Percentiles rank a stretch among this genome's conserved stretches.
phyloP scores from a whole-genome alignment of 2,888 invertebrate species.

The Pantelozetes paolii region DNA sequence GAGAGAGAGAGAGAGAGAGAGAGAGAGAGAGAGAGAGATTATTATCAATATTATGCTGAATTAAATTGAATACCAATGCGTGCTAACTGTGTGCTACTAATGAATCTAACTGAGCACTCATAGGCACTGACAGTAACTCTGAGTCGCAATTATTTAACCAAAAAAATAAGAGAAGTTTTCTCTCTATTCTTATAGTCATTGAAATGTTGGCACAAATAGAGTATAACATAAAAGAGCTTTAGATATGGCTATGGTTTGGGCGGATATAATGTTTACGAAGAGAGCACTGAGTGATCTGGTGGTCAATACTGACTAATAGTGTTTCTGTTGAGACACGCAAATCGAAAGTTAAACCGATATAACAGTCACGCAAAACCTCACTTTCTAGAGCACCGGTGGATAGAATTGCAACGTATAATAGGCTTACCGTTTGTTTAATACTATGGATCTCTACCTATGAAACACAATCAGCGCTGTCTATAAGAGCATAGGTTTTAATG shows the following conservation, averaged over 20 bases:
- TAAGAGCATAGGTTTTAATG: background rate
- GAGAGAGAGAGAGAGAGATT: too few species aligned
- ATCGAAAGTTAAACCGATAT: constrained; percentile 17
- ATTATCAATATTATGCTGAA: too few species aligned
- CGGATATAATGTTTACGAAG: constrained; percentile 4
- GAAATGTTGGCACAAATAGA: constrained; percentile 19
- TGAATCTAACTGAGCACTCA: background rate
- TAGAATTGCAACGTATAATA: constrained; percentile 3
- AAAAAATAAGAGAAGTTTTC: constrained; percentile 11
- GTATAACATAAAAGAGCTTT: constrained; percentile 11
- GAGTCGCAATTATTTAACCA: background rate
- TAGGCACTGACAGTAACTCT: background rate
- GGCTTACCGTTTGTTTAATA: background rate
- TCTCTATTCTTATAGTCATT: background rate
- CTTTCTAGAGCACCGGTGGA: background rate
- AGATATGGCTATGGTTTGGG: constrained; percentile 24
- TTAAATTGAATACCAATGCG: constrained; percentile 18
- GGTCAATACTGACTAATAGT: constrained; percentile 24
- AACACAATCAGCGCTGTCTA: background rate
- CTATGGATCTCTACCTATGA: background rate
- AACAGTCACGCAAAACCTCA: constrained; percentile 5
- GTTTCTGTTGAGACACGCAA: constrained; percentile 7
- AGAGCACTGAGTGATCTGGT: background rate
- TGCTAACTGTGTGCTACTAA: background rate
- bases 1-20: too few species aligned